A percentile compares a stretch with the other conserved stretches of the same genome.
Evolutionary conservation across 2,888 invertebrate species (phyloP).

Genomic region (Lepidocyrtinus sp.): DNA sequence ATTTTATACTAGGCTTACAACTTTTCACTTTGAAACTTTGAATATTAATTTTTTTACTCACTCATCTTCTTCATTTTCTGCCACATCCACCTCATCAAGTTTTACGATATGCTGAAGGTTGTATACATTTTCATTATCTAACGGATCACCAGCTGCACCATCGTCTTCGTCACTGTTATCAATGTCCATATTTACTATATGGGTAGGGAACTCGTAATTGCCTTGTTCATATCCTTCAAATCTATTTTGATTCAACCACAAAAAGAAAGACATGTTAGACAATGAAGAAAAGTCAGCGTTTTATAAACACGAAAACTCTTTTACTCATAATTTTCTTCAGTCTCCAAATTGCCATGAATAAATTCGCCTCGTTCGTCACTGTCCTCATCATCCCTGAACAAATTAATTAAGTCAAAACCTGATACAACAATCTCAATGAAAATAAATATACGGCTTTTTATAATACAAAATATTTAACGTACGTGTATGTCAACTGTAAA

Average conservation of each 20-base stretch:
- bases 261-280: too few species aligned
- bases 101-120: background rate
- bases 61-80: background rate
- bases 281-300: too few species aligned
- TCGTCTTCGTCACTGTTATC: background rate
- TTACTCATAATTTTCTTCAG: background rate
- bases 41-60: background rate
- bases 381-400: background rate
- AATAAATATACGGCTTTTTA: background rate
- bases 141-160: conserved; percentile 1
- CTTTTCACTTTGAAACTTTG: background rate
- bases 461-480: background rate
- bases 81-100: background rate
- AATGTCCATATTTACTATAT: background rate
- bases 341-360: background rate
- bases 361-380: background rate
- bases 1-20: background rate
- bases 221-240: background rate
- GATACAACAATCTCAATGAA: background rate
- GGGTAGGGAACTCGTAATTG: background rate
- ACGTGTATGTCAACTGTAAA: background rate
- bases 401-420: background rate
- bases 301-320: too few species aligned
- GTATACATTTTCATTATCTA: background rate
- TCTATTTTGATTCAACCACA: too few species aligned